A percentile compares a stretch with the other conserved stretches of the same genome.
phyloP scores from a whole-genome alignment of 2,797 vertebrate species.

The Alca torda region DNA sequence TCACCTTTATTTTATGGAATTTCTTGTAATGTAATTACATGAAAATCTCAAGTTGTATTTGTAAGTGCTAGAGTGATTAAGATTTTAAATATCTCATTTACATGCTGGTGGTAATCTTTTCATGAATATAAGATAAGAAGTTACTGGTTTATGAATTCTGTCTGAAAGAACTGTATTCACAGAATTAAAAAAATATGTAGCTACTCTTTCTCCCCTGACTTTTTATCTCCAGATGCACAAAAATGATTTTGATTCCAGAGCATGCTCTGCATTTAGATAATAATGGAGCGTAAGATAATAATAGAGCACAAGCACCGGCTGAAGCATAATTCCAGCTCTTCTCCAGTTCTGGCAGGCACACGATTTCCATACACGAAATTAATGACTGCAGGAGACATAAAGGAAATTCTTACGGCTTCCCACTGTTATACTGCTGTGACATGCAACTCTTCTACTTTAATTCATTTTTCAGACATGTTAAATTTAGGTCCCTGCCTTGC shows the following conservation, averaged over 20 bases:
- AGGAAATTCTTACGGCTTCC: neutral
- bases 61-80: slow-evolving; percentile 26
- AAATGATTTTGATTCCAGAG: slow-evolving; percentile 47
- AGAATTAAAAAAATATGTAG: slow-evolving; percentile 4
- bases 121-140: slow-evolving; percentile 33
- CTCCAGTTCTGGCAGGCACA: slow-evolving; percentile 29
- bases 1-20: slow-evolving; percentile 21
- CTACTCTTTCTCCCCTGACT: neutral
- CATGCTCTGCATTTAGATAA: slow-evolving; percentile 50
- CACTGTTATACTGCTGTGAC: neutral
- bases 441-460: neutral
- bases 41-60: neutral
- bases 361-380: neutral
- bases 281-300: slow-evolving; percentile 40
- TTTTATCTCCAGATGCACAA: slow-evolving; percentile 40
- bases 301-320: slow-evolving; percentile 2
- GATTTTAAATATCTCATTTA: slow-evolving; percentile 21
- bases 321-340: slow-evolving; percentile 30
- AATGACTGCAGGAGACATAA: slow-evolving; percentile 15
- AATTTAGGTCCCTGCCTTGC: neutral
- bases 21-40: slow-evolving; percentile 17
- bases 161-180: slow-evolving; percentile 41
- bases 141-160: slow-evolving; percentile 47
- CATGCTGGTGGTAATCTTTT: slow-evolving; percentile 28
- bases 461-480: neutral